phyloP scores from a whole-genome alignment of 2,888 invertebrate genomes.

The Polyploca ridens region DNA sequence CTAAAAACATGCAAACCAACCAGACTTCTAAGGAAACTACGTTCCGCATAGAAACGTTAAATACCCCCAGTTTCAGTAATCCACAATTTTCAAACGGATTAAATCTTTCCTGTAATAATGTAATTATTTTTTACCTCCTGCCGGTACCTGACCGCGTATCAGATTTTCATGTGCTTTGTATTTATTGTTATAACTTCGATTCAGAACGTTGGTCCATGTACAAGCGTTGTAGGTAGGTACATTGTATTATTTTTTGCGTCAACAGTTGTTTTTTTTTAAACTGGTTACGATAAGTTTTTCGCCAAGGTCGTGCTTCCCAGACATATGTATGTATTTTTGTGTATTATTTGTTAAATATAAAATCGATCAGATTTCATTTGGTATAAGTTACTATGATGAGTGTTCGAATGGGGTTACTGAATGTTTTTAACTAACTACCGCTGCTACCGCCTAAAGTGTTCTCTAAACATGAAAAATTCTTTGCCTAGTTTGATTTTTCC shows the following conservation, averaged over 20 bases:
- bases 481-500: no score
- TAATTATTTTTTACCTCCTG: not conserved
- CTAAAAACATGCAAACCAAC: not conserved
- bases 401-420: not conserved
- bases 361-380: conserved; percentile 16
- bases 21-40: not conserved
- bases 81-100: conserved; percentile 4
- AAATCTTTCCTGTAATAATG: conserved; percentile 4
- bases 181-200: not conserved
- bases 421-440: not conserved
- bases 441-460: no score
- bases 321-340: conserved; percentile 11
- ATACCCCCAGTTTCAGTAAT: not conserved
- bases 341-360: conserved; percentile 16
- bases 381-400: not conserved
- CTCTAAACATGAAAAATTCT: no score
- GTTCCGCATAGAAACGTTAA: not conserved
- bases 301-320: conserved; percentile 23
- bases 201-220: not conserved
- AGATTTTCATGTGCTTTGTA: not conserved
- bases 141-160: not conserved
- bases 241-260: not conserved
- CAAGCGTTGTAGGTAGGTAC: not conserved
- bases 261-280: not conserved
- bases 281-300: conserved; percentile 14